Evolutionary conservation across 2,888 invertebrate species (phyloP), one percentile per base, ranked within the genome.

Genomic region (Amiota mariae): DNA sequence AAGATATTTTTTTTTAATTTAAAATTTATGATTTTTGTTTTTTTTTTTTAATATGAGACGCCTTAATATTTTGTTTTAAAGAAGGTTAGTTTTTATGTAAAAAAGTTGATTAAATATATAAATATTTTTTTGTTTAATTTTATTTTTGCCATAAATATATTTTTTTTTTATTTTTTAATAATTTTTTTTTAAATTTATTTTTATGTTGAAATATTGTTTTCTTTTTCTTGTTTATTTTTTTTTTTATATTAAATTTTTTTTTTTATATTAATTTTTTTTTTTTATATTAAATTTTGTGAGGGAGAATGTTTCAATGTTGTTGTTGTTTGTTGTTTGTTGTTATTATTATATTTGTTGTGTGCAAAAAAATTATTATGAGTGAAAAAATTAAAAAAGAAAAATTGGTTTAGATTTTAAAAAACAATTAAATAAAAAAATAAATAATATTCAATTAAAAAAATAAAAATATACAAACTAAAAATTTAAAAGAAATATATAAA

Each of bases 391-490:
- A 71, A 24, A 77, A 72, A 77, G 48, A 67, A 76, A 76, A 78
- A 85, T 86, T 86, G 85, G 85, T 86, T 87, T 85, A 85, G 87
- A 86, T 85, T 79, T 72, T 70, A 79, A 81, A 81, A 78, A 36
- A 36, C 36, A 36, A 36, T 36, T 6, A 36, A 36, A 36, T 36
- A 6, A 36, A 36, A 24, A 36, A 36, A 6, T 36, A 36, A 36
- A 36, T 36, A 36, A 36, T 2, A 36, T 6, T 6, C 3, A 36
- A 36, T 72, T 1, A 73, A 67, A 74, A 63, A 46, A 13, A 71
- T 70, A 18, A 59, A 59, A 57, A 1, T 51, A n/a, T 4, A 51
- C 4, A n/a, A 51, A 59, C 1, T 66, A 57, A 11, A 74, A 70
- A 57, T 54, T 70, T 15, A 24, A 11, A 75, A 70, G 57, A 59